phyloP scores from a whole-genome alignment of 1,140 invertebrate species.

The Phthorimaea operculella region DNA sequence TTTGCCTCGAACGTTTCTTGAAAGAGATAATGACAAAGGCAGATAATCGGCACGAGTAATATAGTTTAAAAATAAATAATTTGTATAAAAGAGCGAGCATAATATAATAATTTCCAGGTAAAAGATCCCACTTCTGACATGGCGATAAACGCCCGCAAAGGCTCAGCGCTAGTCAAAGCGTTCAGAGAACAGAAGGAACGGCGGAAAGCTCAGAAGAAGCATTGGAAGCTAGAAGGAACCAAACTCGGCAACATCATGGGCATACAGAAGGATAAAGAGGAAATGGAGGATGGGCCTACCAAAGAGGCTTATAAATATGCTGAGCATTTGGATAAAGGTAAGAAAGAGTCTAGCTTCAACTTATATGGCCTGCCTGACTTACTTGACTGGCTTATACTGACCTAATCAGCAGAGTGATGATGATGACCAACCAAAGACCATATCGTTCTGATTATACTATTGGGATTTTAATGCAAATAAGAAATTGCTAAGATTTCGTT shows the following conservation, averaged over 20 bases:
- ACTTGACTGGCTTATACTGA: no score
- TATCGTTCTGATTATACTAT: no score
- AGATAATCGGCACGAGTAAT: no score
- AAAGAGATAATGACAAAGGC: no score
- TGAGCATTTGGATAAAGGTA: constrained; percentile 81
- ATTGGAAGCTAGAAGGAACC: constrained; percentile 98
- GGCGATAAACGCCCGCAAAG: constrained; percentile 97
- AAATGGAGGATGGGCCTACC: constrained; percentile 52
- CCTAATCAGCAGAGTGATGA: no score
- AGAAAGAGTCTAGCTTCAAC: background rate
- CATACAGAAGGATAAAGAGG: constrained; percentile 83
- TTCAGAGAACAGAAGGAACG: constrained; percentile 97
- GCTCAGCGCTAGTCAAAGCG: constrained; percentile 87
- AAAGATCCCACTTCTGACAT: constrained; percentile 98
- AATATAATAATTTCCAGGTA: constrained; percentile 55
- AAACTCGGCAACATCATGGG: constrained; percentile 98
- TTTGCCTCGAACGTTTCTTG: no score
- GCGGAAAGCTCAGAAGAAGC: constrained; percentile 96
- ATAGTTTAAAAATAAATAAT: no score
- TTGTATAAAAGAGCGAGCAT: no score
- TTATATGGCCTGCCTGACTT: no score
- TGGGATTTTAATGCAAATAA: no score
- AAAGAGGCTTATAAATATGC: constrained; percentile 90
- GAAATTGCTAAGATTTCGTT: no score
- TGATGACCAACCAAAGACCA: no score